Base-by-base conservation (phyloP, 2,113 vertebrate species). In the Rafetus swinhoei region DNA sequence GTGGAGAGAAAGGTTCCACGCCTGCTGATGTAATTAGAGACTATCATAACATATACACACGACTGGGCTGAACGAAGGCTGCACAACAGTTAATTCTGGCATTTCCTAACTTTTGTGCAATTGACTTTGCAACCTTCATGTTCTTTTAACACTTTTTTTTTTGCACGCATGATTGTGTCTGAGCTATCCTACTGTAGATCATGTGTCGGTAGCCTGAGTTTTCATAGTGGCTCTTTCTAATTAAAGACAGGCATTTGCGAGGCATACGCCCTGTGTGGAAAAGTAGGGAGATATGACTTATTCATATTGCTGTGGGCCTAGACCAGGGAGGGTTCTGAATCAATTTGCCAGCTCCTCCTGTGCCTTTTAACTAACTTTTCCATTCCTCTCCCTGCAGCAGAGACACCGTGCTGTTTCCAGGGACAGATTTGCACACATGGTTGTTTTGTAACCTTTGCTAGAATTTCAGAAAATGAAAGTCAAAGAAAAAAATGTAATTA, bases 361-460 rank as follows among this genome's bases (percentile, higher is more conserved):
- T 83, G 95, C 93, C 89, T 96, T 95, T 96, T 95, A 96, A 97
- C 96, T 95, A 94, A 94, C 91, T 96, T 95, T 93, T 92, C 96
- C 93, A 93, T 91, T 93, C 96, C 86, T 94, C 74, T 21, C 69
- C 21, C 92, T 62, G 59, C 85, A 45, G 90, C 84, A 55, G 59
- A 69, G 81, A 87, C 65, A 53, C 45, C 39, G 1, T 59, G 91
- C 92, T 92, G 84, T 85, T 95, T 95, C 87, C 93, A 22, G 86
- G 57, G 88, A 91, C 86, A 62, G 87, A 90, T 50, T 65, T 50
- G 86, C 52, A 74, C 39, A 1, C 76, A 50, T 79, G 85, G 60
- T 95, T 95, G 90, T 93, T 85, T 87, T 91, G 92, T 92, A 92
- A 91, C 86, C 77, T 45, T 29, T 24, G 55, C 90, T 92, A 90